Percentiles rank a stretch among this genome's conserved stretches.
phyloP scores from a whole-genome alignment of 2,888 invertebrate genomes.

The Meloe dianella region DNA sequence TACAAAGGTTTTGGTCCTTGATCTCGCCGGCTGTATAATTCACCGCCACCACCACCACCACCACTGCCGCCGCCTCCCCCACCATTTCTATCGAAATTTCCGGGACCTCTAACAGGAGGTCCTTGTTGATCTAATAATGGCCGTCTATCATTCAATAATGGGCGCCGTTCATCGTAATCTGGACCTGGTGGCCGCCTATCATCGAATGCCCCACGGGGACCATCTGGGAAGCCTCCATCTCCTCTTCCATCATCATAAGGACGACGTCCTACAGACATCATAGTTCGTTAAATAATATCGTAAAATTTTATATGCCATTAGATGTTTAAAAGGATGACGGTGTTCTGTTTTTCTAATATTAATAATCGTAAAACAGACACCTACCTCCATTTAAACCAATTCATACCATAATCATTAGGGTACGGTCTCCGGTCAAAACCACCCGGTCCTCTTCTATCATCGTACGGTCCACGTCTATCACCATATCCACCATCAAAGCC shows the following conservation, averaged over 20 bases:
- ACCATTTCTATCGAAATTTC: slow-evolving; percentile 34
- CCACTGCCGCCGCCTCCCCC: not conserved
- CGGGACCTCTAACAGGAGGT: slow-evolving; percentile 32
- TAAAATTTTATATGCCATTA: too few species aligned
- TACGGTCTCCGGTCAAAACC: slow-evolving; percentile 30
- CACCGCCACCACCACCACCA: slow-evolving; percentile 40
- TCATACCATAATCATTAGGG: slow-evolving; percentile 25
- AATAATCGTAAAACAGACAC: too few species aligned
- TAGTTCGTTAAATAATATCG: not conserved
- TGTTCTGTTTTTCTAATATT: too few species aligned
- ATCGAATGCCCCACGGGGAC: slow-evolving; percentile 43
- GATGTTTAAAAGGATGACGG: too few species aligned
- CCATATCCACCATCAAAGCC: slow-evolving; percentile 34
- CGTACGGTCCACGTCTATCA: slow-evolving; percentile 34
- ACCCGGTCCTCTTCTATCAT: slow-evolving; percentile 31
- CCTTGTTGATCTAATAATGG: slow-evolving; percentile 47
- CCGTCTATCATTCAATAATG: slow-evolving; percentile 42
- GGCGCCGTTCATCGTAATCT: slow-evolving; percentile 47
- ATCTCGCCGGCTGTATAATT: slow-evolving; percentile 55
- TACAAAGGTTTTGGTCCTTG: slow-evolving; percentile 47
- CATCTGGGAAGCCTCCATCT: slow-evolving; percentile 31
- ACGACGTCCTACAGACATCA: slow-evolving; percentile 23
- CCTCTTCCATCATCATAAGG: slow-evolving; percentile 24
- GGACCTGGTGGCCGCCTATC: slow-evolving; percentile 43
- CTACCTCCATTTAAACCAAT: not conserved